Evolutionary conservation across 2,888 invertebrate genomes (phyloP).

Genomic region (Acrobeloides nanus): DNA sequence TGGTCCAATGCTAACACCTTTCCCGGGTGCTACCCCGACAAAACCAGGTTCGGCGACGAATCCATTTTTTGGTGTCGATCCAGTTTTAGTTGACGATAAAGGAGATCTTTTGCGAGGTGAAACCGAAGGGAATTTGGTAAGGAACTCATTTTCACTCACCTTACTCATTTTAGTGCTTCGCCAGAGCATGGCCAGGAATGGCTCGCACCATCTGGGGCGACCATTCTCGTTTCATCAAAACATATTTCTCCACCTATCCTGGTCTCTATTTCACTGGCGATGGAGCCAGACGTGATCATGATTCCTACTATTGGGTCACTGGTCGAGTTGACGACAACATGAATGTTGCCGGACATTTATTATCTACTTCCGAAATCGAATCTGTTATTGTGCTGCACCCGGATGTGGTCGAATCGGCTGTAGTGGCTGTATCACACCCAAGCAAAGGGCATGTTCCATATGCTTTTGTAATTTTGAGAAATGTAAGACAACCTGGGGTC

Average conservation of each 20-base stretch:
- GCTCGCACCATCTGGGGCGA: conserved; percentile 88
- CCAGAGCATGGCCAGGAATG: conserved; percentile 94
- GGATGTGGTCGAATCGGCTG: conserved; percentile 83
- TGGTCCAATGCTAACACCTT: conserved; percentile 87
- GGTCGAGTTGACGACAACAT: conserved; percentile 84
- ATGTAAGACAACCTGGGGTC: too few species aligned
- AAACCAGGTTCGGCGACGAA: conserved; percentile 97
- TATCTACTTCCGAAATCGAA: conserved; percentile 84
- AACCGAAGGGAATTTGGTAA: conserved; percentile 82
- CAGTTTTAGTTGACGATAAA: conserved; percentile 76
- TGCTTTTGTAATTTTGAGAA: conserved; percentile 87
- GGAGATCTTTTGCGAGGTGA: conserved; percentile 77
- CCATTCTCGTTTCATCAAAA: conserved; percentile 75
- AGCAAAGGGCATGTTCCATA: conserved; percentile 95
- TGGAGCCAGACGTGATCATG: conserved; percentile 67
- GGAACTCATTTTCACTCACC: conserved; percentile 19
- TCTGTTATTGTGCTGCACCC: conserved; percentile 58
- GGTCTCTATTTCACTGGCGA: conserved; percentile 97
- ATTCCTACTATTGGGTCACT: conserved; percentile 69
- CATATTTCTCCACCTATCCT: conserved; percentile 89
- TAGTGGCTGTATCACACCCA: conserved; percentile 84
- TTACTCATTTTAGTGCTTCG: conserved; percentile 65
- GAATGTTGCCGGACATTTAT: conserved; percentile 95
- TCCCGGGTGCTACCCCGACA: conserved; percentile 90
- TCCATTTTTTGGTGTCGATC: conserved; percentile 93